These are phyloP conservation scores for Pontoporia blainvillei DNA, from an alignment of 2,113 vertebrate species.

Conservation along the genomic window DNA sequence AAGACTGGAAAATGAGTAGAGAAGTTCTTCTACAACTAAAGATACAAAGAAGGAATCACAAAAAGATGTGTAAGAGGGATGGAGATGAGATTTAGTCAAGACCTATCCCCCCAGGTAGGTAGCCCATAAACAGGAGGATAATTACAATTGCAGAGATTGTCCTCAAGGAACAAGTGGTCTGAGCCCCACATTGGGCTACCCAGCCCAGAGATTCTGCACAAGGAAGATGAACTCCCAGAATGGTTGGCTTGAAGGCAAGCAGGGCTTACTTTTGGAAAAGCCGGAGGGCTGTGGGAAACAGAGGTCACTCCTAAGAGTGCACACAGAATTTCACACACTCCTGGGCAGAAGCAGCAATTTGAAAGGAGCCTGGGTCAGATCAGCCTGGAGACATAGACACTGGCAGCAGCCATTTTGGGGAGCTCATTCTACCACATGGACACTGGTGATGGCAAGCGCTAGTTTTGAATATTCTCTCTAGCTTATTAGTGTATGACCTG, in stretches of 20 bases:
- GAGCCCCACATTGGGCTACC: neutral
- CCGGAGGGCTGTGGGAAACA: neutral
- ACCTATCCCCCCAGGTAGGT: neutral
- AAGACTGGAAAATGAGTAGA: neutral
- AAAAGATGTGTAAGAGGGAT: neutral
- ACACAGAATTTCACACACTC: too few relatives aligned
- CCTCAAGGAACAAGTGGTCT: neutral
- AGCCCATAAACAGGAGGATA: neutral
- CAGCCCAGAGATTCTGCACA: neutral
- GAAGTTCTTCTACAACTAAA: neutral
- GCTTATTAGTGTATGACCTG: too few relatives aligned
- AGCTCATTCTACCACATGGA: too few relatives aligned
- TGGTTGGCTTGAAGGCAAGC: neutral
- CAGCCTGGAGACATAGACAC: too few relatives aligned
- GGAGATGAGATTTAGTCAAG: neutral
- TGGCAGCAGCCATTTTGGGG: too few relatives aligned
- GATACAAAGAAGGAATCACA: neutral
- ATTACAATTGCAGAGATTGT: neutral
- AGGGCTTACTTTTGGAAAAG: neutral
- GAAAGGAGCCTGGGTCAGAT: too few relatives aligned
- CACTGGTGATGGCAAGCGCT: too few relatives aligned
- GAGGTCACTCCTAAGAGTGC: too few relatives aligned
- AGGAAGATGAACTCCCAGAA: neutral
- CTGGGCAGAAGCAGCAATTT: too few relatives aligned
- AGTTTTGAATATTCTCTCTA: too few relatives aligned